Percentiles rank a stretch among this genome's conserved stretches.
These are phyloP conservation scores for Nothocercus julius DNA, from an alignment of 2,113 vertebrate species.

Conservation along the genomic window DNA sequence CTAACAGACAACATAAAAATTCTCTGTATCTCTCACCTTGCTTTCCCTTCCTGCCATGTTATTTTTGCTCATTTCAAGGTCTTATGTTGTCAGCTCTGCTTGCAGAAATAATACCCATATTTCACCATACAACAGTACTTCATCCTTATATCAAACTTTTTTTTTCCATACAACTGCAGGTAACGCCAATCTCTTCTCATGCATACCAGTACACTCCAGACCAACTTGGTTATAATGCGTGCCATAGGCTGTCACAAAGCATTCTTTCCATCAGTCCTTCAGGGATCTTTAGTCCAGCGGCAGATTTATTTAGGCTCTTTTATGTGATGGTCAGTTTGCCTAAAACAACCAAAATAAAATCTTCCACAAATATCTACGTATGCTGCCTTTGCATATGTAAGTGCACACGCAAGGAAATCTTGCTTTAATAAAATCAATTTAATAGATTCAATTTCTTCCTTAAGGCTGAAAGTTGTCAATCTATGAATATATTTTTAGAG, in stretches of 20 bases:
- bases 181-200: neutral
- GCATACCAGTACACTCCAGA: neutral
- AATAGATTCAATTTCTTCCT: neutral
- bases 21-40: neutral
- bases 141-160: neutral
- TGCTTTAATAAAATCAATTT: neutral
- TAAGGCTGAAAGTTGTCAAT: neutral
- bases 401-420: accelerated
- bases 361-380: neutral
- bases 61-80: neutral
- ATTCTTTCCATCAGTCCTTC: neutral
- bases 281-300: neutral
- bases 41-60: too few species aligned
- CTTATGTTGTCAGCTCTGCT: neutral
- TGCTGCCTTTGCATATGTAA: neutral
- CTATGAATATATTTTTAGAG: neutral
- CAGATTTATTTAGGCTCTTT: neutral
- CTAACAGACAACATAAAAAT: neutral
- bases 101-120: neutral
- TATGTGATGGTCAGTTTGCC: neutral
- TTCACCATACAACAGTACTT: neutral
- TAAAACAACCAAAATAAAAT: neutral
- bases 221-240: neutral
- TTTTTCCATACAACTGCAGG: neutral
- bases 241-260: neutral